A percentile compares a stretch with the other conserved stretches of the same genome.
Evolutionary conservation across 2,113 vertebrate genomes (phyloP).

Genomic region (Cinclus mexicanus): DNA sequence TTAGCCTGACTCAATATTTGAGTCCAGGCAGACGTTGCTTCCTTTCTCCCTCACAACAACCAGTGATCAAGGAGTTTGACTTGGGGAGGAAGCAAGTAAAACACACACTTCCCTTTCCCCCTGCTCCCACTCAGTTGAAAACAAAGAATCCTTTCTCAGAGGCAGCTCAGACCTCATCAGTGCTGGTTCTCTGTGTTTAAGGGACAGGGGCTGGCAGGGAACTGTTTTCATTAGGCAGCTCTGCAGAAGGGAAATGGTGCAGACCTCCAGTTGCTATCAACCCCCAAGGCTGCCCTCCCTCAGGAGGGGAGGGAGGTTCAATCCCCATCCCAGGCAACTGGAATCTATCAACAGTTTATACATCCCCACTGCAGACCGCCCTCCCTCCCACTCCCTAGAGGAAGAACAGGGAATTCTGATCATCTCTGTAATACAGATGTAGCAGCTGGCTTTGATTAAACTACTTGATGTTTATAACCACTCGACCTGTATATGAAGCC

Average conservation of each 20-base stretch:
- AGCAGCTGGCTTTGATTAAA: constrained; percentile 71
- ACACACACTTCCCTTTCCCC: constrained; percentile 1
- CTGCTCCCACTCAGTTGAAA: neutral
- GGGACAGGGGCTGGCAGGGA: neutral
- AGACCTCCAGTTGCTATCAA: neutral
- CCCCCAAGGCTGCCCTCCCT: constrained; percentile 4
- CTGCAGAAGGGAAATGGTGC: neutral
- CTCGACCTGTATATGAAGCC: neutral
- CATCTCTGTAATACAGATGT: constrained; percentile 74
- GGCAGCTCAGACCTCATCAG: neutral
- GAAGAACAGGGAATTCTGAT: constrained; percentile 42
- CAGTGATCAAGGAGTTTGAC: neutral
- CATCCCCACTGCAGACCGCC: constrained; percentile 13
- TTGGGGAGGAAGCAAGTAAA: constrained; percentile 33
- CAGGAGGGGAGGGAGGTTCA: constrained; percentile 36
- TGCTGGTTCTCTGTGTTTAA: neutral
- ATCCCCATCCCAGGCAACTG: constrained; percentile 63
- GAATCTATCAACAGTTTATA: constrained; percentile 73
- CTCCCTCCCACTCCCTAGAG: constrained; percentile 64
- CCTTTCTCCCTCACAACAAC: neutral
- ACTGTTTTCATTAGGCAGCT: constrained; percentile 16
- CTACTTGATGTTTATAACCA: constrained; percentile 21
- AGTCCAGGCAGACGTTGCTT: neutral
- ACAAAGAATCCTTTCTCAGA: constrained; percentile 58
- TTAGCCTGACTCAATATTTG: neutral